phyloP scores from a whole-genome alignment of 1,140 invertebrate genomes.

The Pachyrhynchus sulphureomaculatus region DNA sequence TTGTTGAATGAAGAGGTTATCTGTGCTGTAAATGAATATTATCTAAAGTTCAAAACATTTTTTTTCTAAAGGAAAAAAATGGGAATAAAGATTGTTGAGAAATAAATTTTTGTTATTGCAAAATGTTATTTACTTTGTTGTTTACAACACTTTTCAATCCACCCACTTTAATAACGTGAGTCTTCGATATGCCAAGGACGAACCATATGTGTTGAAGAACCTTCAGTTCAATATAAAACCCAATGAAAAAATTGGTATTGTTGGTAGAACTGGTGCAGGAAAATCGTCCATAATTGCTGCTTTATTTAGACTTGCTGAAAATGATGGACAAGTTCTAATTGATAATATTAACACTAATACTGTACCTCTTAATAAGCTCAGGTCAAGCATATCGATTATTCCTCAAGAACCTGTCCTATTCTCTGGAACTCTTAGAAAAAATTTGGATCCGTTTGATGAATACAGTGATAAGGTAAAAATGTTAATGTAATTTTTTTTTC shows the following conservation, averaged over 20 bases:
- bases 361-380: slow-evolving; percentile 58
- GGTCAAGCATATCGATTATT: slow-evolving; percentile 69
- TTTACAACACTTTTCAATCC: too few species aligned
- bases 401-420: slow-evolving; percentile 72
- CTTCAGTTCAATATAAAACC: slow-evolving; percentile 62
- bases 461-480: slow-evolving; percentile 64
- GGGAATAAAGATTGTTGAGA: too few species aligned
- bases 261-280: slow-evolving; percentile 63
- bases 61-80: too few species aligned
- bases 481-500: background rate
- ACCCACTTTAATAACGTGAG: slow-evolving; percentile 57
- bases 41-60: too few species aligned
- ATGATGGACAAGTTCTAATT: slow-evolving; percentile 65
- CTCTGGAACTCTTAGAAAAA: slow-evolving; percentile 64
- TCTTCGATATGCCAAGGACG: slow-evolving; percentile 65
- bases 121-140: too few species aligned
- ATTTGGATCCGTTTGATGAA: slow-evolving; percentile 59
- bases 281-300: slow-evolving; percentile 75
- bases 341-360: slow-evolving; percentile 57
- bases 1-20: too few species aligned
- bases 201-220: slow-evolving; percentile 65
- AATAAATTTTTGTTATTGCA: too few species aligned
- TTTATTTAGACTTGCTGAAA: slow-evolving; percentile 68
- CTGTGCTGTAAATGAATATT: too few species aligned
- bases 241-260: slow-evolving; percentile 64